These are phyloP conservation scores for Eurytoma adleriae DNA, from an alignment of 2,888 invertebrate genomes.

Conservation along the genomic window DNA sequence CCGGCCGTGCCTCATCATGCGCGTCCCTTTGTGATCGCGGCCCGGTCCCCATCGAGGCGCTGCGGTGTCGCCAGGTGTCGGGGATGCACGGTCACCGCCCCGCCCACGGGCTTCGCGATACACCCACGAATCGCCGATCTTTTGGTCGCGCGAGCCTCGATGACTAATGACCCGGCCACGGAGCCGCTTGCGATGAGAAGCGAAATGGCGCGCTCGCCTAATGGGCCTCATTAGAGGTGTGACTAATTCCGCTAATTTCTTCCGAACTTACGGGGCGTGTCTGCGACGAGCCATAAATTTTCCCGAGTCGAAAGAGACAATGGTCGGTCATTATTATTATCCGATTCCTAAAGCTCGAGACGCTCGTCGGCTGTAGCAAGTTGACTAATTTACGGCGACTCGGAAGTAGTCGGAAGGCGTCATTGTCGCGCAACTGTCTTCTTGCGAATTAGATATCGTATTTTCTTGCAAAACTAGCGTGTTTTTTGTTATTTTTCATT, in stretches of 20 bases:
- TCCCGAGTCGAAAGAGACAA: conserved; percentile 37
- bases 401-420: background rate
- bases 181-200: background rate
- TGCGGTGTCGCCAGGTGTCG: conserved; percentile 16
- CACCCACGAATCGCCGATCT: background rate
- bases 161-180: conserved; percentile 43
- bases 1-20: background rate
- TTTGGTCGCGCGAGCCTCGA: conserved; percentile 11
- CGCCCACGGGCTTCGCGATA: conserved; percentile 2
- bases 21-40: conserved; percentile 12
- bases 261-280: conserved; percentile 30
- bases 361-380: background rate
- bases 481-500: too few species aligned
- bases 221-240: conserved; percentile 37
- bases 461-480: too few species aligned
- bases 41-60: background rate
- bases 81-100: background rate
- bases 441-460: too few species aligned
- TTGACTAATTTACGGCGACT: conserved; percentile 30
- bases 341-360: conserved; percentile 46
- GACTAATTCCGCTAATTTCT: conserved; percentile 45
- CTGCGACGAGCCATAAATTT: conserved; percentile 39
- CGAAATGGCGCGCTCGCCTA: background rate
- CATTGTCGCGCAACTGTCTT: background rate
- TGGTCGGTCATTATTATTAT: conserved; percentile 52